Evolutionary conservation across 2,797 vertebrate genomes (phyloP), one percentile per base, ranked within the genome.

Genomic region (Amphiprion clarkii): DNA sequence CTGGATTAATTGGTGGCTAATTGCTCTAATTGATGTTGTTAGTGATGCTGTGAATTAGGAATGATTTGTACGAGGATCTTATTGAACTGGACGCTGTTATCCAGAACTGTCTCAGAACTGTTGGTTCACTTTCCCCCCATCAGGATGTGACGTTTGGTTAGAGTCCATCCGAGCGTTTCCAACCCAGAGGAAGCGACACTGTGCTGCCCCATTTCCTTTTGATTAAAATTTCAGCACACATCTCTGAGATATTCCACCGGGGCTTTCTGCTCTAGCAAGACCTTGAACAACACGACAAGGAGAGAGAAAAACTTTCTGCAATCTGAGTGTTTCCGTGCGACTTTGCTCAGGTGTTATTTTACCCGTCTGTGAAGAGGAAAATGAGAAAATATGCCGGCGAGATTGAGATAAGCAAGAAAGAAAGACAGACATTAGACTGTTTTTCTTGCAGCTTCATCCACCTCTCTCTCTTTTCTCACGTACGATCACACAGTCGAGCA

Each of bases 141-240:
- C n/a, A n/a, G 19, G 40, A 49, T 21, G 42, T 48, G 73, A n/a
- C 61, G 62, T 17, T 42, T 56, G 31, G 64, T 10, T 3, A 46
- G 46, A 57, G 78, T 79, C 65, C 74, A 52, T 61, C 74, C 52
- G 52, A 57, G 67, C 1, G 52, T 71, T 64, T 66, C 71, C 36
- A 11, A 42, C 51, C 67, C 64, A 83, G 66, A 74, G 39, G 78
- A 79, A 71, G 66, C 10, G 56, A 78, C 53, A 52, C 54, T 23
- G 51, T 23, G 58, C 74, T 44, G 55, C 39, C 69, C 67, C 77
- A 44, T 69, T 71, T 82, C 51, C 64, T 67, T 82, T 64, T 76
- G 71, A 84, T 86, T 76, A 71, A 70, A 68, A 44, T 80, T 74
- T 83, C 76, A 78, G 64, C 52, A 25, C 68, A 70, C 53, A 19